Conservation (phyloP, 2,797 vertebrate genomes). For the Melanotaenia boesemani region DNA sequence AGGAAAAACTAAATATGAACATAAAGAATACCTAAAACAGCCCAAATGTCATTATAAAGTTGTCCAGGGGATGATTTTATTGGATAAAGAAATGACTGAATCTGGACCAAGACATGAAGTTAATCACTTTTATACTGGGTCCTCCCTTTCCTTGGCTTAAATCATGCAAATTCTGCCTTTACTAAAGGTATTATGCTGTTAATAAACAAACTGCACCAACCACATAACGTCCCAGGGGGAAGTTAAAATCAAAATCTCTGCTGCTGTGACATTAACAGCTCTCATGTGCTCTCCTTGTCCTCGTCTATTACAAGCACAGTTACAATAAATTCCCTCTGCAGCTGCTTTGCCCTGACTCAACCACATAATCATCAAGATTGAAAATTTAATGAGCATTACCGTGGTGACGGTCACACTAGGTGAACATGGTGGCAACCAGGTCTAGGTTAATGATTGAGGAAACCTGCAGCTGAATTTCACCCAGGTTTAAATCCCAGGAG, state of each 20-base stretch:
- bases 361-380: constrained; percentile 42
- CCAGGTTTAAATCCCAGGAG: constrained; percentile 13
- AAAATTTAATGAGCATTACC: constrained; percentile 57
- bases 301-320: neutral
- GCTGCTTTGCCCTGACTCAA: neutral
- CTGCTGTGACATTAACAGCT: constrained; percentile 3
- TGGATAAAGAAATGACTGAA: too few species aligned
- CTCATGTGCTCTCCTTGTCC: neutral
- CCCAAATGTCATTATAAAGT: too few species aligned
- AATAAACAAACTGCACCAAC: neutral
- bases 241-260: neutral
- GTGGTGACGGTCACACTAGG: constrained; percentile 59
- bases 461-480: neutral
- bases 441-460: constrained; percentile 67
- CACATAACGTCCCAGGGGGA: neutral
- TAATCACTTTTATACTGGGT: too few species aligned
- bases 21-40: too few species aligned
- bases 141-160: too few species aligned
- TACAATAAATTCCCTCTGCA: constrained; percentile 8
- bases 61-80: too few species aligned
- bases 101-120: too few species aligned
- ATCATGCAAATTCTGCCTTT: neutral
- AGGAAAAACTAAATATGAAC: too few species aligned
- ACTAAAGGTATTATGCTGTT: neutral
- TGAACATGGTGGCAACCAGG: constrained; percentile 43